Evolutionary conservation across 2,113 vertebrate species (phyloP).

Genomic region (Bubo bubo): DNA sequence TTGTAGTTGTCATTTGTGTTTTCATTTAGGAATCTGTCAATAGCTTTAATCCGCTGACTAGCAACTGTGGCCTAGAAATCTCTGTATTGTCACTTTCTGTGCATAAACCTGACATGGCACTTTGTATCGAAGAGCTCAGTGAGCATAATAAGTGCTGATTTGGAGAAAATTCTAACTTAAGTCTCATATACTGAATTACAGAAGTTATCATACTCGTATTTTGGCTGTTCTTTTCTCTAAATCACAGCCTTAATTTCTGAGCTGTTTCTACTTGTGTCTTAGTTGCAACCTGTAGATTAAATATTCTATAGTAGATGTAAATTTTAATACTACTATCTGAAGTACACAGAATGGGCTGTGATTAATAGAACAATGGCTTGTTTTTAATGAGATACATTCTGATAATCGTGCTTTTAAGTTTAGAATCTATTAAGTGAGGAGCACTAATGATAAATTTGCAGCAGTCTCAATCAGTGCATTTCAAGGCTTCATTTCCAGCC

Average conservation of each 20-base stretch:
- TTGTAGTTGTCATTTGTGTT: constrained; percentile 67
- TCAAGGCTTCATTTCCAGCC: background rate
- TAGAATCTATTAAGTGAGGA: background rate
- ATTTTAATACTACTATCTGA: background rate
- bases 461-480: background rate
- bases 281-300: background rate
- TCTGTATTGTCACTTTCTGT: constrained; percentile 84
- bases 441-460: background rate
- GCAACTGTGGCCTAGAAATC: constrained; percentile 69
- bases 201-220: background rate
- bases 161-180: constrained; percentile 32
- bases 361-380: background rate
- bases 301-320: background rate
- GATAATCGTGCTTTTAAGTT: background rate
- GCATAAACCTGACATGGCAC: constrained; percentile 79
- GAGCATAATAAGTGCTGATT: constrained; percentile 29
- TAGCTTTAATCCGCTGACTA: constrained; percentile 78
- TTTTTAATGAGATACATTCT: background rate
- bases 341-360: background rate
- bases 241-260: background rate
- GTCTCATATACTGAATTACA: background rate
- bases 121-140: constrained; percentile 74
- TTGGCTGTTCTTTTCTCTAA: background rate
- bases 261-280: background rate
- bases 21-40: constrained; percentile 71